Percentiles rank a stretch among this genome's conserved stretches.
These are phyloP conservation scores for Clarias magur DNA, from an alignment of 2,113 vertebrate species.

Conservation along the genomic window DNA sequence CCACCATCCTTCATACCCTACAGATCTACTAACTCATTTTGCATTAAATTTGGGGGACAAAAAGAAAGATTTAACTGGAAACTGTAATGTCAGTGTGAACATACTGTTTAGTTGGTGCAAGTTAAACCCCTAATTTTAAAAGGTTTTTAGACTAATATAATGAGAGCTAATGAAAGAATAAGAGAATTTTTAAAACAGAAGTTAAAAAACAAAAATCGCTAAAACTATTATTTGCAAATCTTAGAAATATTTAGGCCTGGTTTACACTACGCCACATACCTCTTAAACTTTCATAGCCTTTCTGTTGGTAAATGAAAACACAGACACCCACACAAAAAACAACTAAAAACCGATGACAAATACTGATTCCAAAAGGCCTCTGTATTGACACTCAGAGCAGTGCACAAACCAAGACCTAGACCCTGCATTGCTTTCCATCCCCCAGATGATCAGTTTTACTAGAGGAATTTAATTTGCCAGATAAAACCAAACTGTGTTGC, in stretches of 20 bases:
- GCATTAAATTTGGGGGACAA: neutral
- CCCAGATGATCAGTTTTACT: neutral
- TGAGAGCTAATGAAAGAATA: neutral
- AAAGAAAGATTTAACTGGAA: neutral
- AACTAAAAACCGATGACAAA: neutral
- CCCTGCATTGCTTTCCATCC: neutral
- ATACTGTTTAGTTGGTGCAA: constrained; percentile 1
- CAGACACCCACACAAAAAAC: neutral
- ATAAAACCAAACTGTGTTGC: neutral
- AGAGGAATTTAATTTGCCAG: neutral
- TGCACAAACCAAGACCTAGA: neutral
- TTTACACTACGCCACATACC: neutral
- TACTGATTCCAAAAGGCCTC: neutral
- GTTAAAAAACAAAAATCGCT: neutral
- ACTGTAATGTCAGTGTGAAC: neutral
- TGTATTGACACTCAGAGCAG: neutral
- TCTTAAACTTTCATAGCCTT: neutral
- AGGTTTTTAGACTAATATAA: constrained; percentile 18
- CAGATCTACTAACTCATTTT: neutral
- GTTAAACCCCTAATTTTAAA: neutral
- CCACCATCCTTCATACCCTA: neutral
- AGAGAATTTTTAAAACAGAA: neutral
- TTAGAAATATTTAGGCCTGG: neutral
- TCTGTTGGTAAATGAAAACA: neutral
- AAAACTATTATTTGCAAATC: neutral